Evolutionary conservation across 2,888 invertebrate genomes (phyloP), one percentile per base, ranked within the genome.

Genomic region (Temnothorax unifasciatus): DNA sequence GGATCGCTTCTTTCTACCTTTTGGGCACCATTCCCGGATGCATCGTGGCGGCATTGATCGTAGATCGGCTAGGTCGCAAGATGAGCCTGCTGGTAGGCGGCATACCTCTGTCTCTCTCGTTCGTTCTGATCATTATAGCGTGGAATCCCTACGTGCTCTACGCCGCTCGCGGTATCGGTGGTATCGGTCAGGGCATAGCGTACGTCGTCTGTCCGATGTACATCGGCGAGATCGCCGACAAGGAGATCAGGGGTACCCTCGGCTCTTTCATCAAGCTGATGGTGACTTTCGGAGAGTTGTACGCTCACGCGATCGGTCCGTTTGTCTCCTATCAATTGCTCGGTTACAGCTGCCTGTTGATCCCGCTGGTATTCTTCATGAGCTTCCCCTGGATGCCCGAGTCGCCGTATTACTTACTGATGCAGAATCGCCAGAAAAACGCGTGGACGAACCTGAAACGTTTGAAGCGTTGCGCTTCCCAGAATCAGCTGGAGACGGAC

Each of bases 121-220:
- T 96, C 96, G 92, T 97, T 52, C 94, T 97, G 89, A 95, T 97
- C 89, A 96, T 96, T 86, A 94, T 96, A 52, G 96, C 97, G 44
- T 95, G 95, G 75, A 96, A 95, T 5, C 96, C 96, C 1, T 94
- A 95, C 61, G 92, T 96, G 68, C 95, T 97, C n/a, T 96, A 96
- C 93, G 95, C 96, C 8, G 95, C 96, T 0, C 94, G 96, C 77
- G 94, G 97, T 95, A 95, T 97, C 92, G 96, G 96, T 52, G 97
- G 97, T 0, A 93, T 97, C 15, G 96, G 96, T 0, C 96, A 95
- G 59, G 96, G 96, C n/a, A 95, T 96, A 5, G 95, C 96, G 73
- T 96, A 96, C 94, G 96, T 96, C 34, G 96, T 96, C 1, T 96
- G 96, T 29, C 96, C 96, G 0, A 96, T 96, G 96, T 96, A 96